Base-by-base conservation (phyloP, 2,113 vertebrate genomes). In the Balaenoptera acutorostrata region DNA sequence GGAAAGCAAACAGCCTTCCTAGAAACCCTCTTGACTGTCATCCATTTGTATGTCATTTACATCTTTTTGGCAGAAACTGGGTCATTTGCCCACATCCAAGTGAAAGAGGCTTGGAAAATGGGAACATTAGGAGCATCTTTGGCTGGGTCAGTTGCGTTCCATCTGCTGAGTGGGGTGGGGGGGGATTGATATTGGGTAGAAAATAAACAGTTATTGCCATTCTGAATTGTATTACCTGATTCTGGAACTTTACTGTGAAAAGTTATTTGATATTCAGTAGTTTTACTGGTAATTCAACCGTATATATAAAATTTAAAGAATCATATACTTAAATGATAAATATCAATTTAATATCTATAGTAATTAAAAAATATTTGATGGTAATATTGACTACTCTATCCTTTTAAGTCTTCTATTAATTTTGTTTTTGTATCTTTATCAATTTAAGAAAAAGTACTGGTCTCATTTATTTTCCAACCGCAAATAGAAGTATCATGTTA, bases 171-270 rank as follows among this genome's bases (percentile, higher is more conserved):
- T 20, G 12, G 6, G 23, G 12, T 1, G 23, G 14, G 20, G 18
- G 18, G 7, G 3, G 4, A 11, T 3, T n/a, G 63, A 41, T 46
- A 13, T 0, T 29, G 0, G 17, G 29, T 2, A n/a, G 74, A 61
- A 8, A 71, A 59, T 6, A 36, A 69, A 9, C 6, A 44, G 8
- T 11, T 25, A 27, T 52, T 44, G 15, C 33, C 33, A 11, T n/a
- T 94, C 36, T 86, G 71, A 94, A 31, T 46, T 21, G 1, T 18
- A 14, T 68, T 41, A 63, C 25, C 33, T 64, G 17, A 69, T 33
- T 59, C 29, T 71, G 17, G 29, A 66, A 84, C 23, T 77, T 89
- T 8, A 49, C 82, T 86, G 44, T 89, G 39, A 59, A 72, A 92
- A 64, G 2, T 5, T 57, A 69, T 61, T 61, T 69, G 46, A 81